Conservation (phyloP, 2,888 invertebrate genomes). For the Epirrita christyi region DNA sequence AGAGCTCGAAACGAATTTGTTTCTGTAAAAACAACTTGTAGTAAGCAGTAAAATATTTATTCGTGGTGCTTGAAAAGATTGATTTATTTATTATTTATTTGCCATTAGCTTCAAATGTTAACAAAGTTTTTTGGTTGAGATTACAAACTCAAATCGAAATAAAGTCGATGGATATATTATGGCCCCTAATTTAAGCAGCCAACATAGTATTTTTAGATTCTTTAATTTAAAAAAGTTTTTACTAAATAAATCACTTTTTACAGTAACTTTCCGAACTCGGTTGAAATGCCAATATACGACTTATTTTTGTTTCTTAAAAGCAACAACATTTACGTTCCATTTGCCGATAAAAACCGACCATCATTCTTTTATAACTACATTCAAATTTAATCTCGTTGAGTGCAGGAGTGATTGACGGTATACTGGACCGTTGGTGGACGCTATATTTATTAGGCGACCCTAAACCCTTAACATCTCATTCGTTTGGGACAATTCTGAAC, state of each 20-base stretch:
- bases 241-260: background rate
- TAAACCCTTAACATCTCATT: slow-evolving; percentile 35
- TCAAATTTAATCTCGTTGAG: slow-evolving; percentile 75
- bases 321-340: slow-evolving; percentile 18
- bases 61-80: slow-evolving; percentile 12
- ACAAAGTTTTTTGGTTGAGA: background rate
- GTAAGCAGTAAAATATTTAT: slow-evolving; percentile 27
- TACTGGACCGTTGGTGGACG: slow-evolving; percentile 36
- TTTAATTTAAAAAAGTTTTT: background rate
- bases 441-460: slow-evolving; percentile 38
- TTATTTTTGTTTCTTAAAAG: slow-evolving; percentile 8
- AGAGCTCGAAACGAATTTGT: slow-evolving; percentile 40
- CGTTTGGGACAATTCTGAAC: slow-evolving; percentile 32
- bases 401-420: slow-evolving; percentile 66
- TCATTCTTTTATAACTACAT: slow-evolving; percentile 60
- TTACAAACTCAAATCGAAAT: background rate
- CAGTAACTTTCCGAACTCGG: background rate
- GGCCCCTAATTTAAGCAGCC: background rate
- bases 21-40: slow-evolving; percentile 25
- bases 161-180: background rate
- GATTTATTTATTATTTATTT: too few species aligned
- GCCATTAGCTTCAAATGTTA: slow-evolving; percentile 9
- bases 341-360: slow-evolving; percentile 37
- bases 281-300: background rate
- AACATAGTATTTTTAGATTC: background rate